Base-by-base conservation (phyloP, 2,888 invertebrate species). In the Chalcosyrphus nemorum region DNA sequence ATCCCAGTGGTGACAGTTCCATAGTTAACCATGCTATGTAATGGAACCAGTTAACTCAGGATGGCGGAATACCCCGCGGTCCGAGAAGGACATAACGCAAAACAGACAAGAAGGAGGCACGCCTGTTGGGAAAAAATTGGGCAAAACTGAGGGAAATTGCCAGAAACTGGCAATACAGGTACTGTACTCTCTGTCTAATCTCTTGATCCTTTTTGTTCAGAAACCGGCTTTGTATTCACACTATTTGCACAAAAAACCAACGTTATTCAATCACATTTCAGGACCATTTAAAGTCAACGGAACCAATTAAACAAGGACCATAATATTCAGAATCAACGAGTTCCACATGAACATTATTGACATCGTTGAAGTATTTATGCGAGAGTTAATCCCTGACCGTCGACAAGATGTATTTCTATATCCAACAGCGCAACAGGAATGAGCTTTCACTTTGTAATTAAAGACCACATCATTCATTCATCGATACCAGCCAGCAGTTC, bases 361-460 rank as follows among this genome's bases (percentile, higher is more conserved):
- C 32, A 68, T 32, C 63, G 43, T 45, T 38, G 17, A 61, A 54
- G 43, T 76, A 76, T 71, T 70, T 59, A 65, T 52, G 65, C 17
- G 43, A 54, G 29, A 57, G 65, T 76, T 71, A 77, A 82, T 82
- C 77, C n/a, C 71, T 77, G 77, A 82, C 81, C 81, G 52, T 19
- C 71, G 81, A 77, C 66, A 77, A 50, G 38, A 66, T 32, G 77
- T 50, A 72, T 77, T 65, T 77, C 54, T 41, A 76, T 82, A 82
- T 82, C 81, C 81, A 57, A 82, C 81, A 52, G 81, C 71, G 81
- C 35, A 77, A 82, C 81, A 82, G 71, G 71, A 82, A 82, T 82
- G 81, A 71, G 81, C 81, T 82, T 77, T 82, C 77, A 82, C 81
- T 82, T 45, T 35, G 77, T 56, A 82, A 82, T 82, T 82, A 82